These are phyloP conservation scores for Lithophane leautieri DNA, from an alignment of 2,888 invertebrate species.

Conservation along the genomic window DNA sequence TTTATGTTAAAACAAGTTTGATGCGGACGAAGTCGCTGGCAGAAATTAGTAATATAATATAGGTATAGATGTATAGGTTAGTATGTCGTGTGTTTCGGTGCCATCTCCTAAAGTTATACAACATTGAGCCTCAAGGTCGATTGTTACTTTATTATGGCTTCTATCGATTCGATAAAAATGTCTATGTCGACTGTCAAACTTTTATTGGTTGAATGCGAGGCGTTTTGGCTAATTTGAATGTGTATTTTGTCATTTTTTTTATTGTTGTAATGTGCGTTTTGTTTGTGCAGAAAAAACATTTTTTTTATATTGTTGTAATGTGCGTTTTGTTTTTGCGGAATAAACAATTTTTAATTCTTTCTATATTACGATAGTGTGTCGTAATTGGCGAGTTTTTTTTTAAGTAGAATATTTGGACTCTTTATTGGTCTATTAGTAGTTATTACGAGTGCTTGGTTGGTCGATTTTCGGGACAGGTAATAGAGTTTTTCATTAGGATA, in stretches of 20 bases:
- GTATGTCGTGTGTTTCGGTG: background rate
- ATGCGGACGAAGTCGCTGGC: background rate
- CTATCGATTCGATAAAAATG: conserved; percentile 9
- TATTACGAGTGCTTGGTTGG: background rate
- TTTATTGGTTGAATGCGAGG: too few species aligned
- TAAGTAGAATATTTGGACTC: background rate
- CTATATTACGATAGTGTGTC: background rate
- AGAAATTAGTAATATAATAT: too few species aligned
- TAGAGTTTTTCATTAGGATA: background rate
- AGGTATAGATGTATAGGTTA: background rate
- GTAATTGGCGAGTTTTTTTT: background rate
- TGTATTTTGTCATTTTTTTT: too few species aligned
- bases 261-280: too few species aligned
- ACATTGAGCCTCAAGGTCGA: conserved; percentile 9
- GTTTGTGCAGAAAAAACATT: too few species aligned
- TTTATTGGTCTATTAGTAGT: background rate
- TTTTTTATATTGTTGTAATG: too few species aligned
- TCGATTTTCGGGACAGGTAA: background rate
- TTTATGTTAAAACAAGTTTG: background rate
- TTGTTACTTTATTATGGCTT: background rate
- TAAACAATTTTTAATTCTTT: too few species aligned
- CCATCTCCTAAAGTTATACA: conserved; percentile 5
- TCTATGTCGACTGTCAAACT: too few species aligned
- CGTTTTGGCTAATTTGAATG: too few species aligned
- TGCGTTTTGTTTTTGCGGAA: too few species aligned